Evolutionary conservation across 2,888 invertebrate genomes (phyloP), one percentile per base, ranked within the genome.

Genomic region (Drosophila gaucha): DNA sequence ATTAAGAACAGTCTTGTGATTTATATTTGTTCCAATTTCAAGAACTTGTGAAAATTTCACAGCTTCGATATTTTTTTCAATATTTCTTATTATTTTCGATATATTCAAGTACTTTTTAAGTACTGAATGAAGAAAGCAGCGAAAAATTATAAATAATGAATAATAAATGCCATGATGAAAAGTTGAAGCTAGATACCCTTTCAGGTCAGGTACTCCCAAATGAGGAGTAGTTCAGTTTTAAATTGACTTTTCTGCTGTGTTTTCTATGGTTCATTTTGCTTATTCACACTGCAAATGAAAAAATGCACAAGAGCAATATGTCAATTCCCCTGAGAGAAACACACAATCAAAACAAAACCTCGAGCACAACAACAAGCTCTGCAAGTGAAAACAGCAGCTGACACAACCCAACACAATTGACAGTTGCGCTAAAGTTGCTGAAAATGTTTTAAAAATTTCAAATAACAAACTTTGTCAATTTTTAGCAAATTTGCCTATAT

Each of bases 241-340:
- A 59, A 49, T 38, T 18, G 30, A 44, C 41, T 50, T 38, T 41
- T 50, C 26, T 8, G 14, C 26, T 8, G 26, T 49, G 26, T 57
- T 44, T 39, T 52, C 12, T n/a, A n/a, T n/a, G n/a, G n/a, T n/a
- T n/a, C n/a, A 10, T 39, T 41, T 41, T 12, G 6, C 12, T 33
- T 36, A 35, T 39, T 33, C 54, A 2, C 43, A 52, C 36, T 43
- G 43, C 39, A 43, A 39, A 24, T 14, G 28, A 22, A 22, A 30
- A 38, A 18, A 6, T 31, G 44, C 77, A 64, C 70, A 67, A 50
- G 75, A 73, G 78, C 86, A 88, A 84, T 80, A 74, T 69, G 43
- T 36, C 47, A 60, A 75, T 62, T 77, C 80, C 80, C 73, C 22
- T 41, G 78, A 44, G 84, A 56, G 43, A 55, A 59, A 44, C 58